Percentiles rank a stretch among this genome's conserved stretches.
These are phyloP conservation scores for Atrina japonica DNA, from an alignment of 2,888 invertebrate genomes.

Conservation along the genomic window DNA sequence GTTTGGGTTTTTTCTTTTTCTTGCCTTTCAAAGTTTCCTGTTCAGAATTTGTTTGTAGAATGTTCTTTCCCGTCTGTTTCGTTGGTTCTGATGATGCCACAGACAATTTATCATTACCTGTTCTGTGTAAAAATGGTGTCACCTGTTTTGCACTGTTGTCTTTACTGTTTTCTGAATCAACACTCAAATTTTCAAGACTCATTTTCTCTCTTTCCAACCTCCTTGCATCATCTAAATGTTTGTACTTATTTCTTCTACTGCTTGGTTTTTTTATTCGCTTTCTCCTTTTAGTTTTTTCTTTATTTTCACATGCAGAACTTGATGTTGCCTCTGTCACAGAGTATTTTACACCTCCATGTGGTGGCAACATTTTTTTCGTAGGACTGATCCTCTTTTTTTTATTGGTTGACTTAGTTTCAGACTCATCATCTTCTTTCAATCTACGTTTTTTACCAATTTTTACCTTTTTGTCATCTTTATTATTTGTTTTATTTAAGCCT, in stretches of 20 bases:
- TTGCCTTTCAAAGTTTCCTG: too few species aligned
- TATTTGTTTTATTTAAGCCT: background rate
- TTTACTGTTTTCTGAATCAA: background rate
- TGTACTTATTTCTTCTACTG: constrained; percentile 62
- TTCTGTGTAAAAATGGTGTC: background rate
- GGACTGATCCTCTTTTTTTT: constrained; percentile 1
- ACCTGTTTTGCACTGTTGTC: background rate
- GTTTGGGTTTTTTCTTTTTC: too few species aligned
- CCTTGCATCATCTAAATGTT: constrained; percentile 48
- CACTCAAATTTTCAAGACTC: background rate
- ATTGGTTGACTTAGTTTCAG: background rate
- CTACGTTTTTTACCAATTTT: constrained; percentile 1
- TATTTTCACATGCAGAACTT: background rate
- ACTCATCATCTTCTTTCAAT: constrained; percentile 1
- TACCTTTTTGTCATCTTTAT: background rate
- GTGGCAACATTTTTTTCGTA: too few species aligned
- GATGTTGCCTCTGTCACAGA: too few species aligned
- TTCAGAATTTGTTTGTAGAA: too few species aligned
- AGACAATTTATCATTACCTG: background rate
- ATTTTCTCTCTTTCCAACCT: background rate
- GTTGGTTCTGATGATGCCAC: background rate
- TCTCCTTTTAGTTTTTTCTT: constrained; percentile 31
- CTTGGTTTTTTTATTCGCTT: constrained; percentile 57
- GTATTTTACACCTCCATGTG: too few species aligned
- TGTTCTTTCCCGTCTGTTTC: too few species aligned